Evolutionary conservation across 1,140 invertebrate species (phyloP).

Genomic region (Micrasema longulum): DNA sequence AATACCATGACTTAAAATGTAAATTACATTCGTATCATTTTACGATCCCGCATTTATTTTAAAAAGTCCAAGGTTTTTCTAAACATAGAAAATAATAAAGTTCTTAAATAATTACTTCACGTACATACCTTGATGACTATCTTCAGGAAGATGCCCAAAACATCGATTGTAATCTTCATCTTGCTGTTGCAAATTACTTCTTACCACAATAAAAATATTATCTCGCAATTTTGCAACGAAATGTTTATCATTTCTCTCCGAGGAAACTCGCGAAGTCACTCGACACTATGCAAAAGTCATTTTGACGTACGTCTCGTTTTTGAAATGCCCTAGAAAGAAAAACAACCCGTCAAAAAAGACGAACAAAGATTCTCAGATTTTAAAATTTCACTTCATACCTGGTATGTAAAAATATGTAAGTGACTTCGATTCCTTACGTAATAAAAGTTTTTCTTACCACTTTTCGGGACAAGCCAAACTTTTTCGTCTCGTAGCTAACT

Average conservation of each 20-base stretch:
- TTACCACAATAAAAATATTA: constrained; percentile 23
- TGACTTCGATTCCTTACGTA: constrained; percentile 45
- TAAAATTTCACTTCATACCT: constrained; percentile 11
- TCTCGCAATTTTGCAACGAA: not conserved
- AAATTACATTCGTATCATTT: too few relatives aligned
- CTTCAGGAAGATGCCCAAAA: constrained; percentile 67
- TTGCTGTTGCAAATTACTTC: constrained; percentile 49
- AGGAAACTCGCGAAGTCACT: constrained; percentile 2
- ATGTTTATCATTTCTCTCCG: constrained; percentile 13
- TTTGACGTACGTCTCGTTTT: constrained; percentile 31
- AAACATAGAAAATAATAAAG: constrained; percentile 4
- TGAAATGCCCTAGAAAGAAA: constrained; percentile 19
- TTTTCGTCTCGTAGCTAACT: constrained; percentile 38
- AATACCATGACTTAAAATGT: too few relatives aligned
- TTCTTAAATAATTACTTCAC: not conserved
- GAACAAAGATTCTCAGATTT: not conserved
- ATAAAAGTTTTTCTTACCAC: constrained; percentile 45
- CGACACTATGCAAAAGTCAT: constrained; percentile 10
- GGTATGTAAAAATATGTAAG: constrained; percentile 31
- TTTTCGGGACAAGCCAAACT: constrained; percentile 41
- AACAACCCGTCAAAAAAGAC: not conserved
- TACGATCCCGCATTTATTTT: too few relatives aligned
- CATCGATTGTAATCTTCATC: constrained; percentile 67
- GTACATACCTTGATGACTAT: constrained; percentile 64
- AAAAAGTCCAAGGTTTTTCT: constrained; percentile 13